A percentile compares a stretch with the other conserved stretches of the same genome.
Evolutionary conservation across 2,888 invertebrate genomes (phyloP).

Genomic region (Stictocephala bisonia): DNA sequence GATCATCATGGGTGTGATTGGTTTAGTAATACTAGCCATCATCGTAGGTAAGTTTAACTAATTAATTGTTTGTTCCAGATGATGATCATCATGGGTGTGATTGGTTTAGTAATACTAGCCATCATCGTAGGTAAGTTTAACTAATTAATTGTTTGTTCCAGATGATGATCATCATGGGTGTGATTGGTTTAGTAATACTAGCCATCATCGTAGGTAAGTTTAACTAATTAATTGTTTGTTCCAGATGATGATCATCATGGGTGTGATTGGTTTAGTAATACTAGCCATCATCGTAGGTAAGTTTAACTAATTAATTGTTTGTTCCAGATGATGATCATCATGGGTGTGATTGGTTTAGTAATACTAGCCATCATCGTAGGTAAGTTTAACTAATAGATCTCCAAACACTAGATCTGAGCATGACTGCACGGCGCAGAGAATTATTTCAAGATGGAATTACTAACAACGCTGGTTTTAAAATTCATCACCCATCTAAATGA

Average conservation of each 20-base stretch:
- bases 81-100: no score
- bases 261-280: constrained; percentile 83
- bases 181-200: no score
- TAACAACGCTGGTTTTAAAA: constrained; percentile 40
- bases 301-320: constrained; percentile 62
- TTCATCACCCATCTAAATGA: constrained; percentile 15
- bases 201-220: no score
- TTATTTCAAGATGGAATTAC: constrained; percentile 33
- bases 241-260: constrained; percentile 93
- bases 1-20: no score
- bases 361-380: constrained; percentile 89
- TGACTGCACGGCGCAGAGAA: constrained; percentile 32
- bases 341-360: constrained; percentile 85
- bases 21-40: no score
- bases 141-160: no score
- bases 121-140: no score
- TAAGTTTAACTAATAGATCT: constrained; percentile 68
- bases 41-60: no score
- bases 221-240: constrained; percentile 61
- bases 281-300: constrained; percentile 91
- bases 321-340: constrained; percentile 89
- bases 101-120: no score
- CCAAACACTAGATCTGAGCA: constrained; percentile 30
- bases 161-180: no score
- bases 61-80: no score